Evolutionary conservation across 2,888 invertebrate genomes (phyloP).

Genomic region (Netelia inedita): DNA sequence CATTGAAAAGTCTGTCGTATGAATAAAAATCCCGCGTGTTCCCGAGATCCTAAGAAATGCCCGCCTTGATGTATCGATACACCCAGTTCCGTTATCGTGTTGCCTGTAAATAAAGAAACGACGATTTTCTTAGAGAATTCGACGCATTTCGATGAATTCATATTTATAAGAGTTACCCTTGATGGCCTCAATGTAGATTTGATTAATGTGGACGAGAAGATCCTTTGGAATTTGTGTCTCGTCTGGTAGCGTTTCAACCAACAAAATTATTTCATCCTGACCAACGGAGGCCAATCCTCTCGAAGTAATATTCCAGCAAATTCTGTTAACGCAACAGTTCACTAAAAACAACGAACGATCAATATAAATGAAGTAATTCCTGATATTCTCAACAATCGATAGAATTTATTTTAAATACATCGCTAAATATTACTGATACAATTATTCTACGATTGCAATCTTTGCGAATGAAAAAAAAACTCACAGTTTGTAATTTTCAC

Average conservation of each 20-base stretch:
- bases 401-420: neutral
- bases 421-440: neutral
- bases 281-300: constrained; percentile 92
- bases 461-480: constrained; percentile 80
- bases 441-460: neutral
- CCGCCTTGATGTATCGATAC: constrained; percentile 88
- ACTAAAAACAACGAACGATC: constrained; percentile 85
- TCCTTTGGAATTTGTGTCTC: constrained; percentile 90
- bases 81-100: constrained; percentile 90
- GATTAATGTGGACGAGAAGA: constrained; percentile 90
- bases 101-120: constrained; percentile 85
- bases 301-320: constrained; percentile 92
- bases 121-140: neutral
- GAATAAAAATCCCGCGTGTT: constrained; percentile 93
- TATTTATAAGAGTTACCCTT: constrained; percentile 84
- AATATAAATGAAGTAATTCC: constrained; percentile 24
- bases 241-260: constrained; percentile 89
- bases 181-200: constrained; percentile 90
- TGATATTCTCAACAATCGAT: neutral
- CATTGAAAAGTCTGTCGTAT: constrained; percentile 93
- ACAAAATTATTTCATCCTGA: constrained; percentile 92
- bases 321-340: constrained; percentile 91
- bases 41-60: constrained; percentile 89
- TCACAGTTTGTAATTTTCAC: constrained; percentile 92
- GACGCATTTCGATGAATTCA: neutral